These are phyloP conservation scores for Thunnus albacares DNA, from an alignment of 2,797 vertebrate genomes.

Conservation along the genomic window DNA sequence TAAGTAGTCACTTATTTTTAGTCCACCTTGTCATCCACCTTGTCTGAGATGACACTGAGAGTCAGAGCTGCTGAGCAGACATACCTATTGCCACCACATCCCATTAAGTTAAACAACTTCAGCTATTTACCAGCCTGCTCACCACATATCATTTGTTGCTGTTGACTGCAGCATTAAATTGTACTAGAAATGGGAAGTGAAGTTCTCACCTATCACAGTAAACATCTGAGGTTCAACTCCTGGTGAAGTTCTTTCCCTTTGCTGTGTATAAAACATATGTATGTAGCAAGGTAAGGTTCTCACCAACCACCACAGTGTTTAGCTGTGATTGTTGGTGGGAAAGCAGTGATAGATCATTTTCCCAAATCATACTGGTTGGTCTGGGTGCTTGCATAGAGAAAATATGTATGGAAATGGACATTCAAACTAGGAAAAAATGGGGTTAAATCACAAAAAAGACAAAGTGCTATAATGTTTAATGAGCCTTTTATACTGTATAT, in stretches of 20 bases:
- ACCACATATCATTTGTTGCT: conserved; percentile 36
- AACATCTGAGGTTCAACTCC: conserved; percentile 6
- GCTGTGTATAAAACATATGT: too few relatives aligned
- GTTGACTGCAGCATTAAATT: conserved; percentile 16
- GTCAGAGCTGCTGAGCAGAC: conserved; percentile 59
- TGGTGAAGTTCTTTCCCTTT: too few relatives aligned
- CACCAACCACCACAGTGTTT: too few relatives aligned
- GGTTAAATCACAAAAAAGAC: too few relatives aligned
- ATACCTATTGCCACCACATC: conserved; percentile 39
- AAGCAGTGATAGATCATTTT: background rate
- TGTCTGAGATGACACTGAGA: conserved; percentile 49
- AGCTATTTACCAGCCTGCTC: conserved; percentile 25
- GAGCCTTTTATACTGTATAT: too few relatives aligned
- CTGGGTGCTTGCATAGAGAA: background rate
- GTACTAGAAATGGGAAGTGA: conserved; percentile 19
- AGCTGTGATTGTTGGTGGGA: background rate
- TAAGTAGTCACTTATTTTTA: conserved; percentile 46
- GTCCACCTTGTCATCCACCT: conserved; percentile 31
- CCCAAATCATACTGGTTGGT: background rate
- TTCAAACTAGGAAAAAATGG: background rate
- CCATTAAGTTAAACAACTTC: conserved; percentile 57
- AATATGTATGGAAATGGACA: background rate
- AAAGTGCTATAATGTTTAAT: too few relatives aligned
- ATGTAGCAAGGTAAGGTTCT: too few relatives aligned
- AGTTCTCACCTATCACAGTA: conserved; percentile 6